phyloP scores from a whole-genome alignment of 2,888 invertebrate genomes.

The Erpobdella octoculata region DNA sequence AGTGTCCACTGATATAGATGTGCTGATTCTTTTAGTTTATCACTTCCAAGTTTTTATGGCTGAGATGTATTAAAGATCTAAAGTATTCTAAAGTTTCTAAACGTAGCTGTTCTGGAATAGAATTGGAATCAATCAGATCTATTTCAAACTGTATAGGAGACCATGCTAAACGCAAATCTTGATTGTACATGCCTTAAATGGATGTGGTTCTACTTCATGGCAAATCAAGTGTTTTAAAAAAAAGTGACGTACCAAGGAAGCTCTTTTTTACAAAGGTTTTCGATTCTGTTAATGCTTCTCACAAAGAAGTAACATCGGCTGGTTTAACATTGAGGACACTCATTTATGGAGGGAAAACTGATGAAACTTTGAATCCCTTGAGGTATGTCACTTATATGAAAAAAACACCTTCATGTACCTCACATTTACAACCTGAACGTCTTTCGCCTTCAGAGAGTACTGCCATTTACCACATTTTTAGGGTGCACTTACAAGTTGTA shows the following conservation, averaged over 20 bases:
- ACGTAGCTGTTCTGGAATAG: not conserved
- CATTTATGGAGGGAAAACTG: no score
- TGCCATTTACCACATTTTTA: not conserved
- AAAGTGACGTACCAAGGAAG: not conserved
- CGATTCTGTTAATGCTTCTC: not conserved
- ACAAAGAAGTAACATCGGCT: no score
- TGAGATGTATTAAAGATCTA: not conserved
- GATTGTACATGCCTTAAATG: not conserved
- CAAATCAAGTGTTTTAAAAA: not conserved
- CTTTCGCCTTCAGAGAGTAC: slow-evolving; percentile 9
- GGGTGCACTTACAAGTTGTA: slow-evolving; percentile 13
- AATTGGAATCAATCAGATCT: not conserved
- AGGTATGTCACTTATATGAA: not conserved
- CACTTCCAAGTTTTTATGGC: not conserved
- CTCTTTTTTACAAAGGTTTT: not conserved
- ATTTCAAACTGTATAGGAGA: not conserved
- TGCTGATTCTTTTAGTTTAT: not conserved
- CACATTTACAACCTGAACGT: not conserved
- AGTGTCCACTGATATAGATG: not conserved
- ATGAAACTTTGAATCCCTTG: slow-evolving; percentile 4
- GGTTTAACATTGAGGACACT: no score
- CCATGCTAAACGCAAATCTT: not conserved
- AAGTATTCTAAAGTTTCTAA: not conserved
- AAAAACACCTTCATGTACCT: not conserved
- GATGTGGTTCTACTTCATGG: not conserved